Conservation (phyloP, 2,113 vertebrate genomes). For the Cyrtonyx montezumae region DNA sequence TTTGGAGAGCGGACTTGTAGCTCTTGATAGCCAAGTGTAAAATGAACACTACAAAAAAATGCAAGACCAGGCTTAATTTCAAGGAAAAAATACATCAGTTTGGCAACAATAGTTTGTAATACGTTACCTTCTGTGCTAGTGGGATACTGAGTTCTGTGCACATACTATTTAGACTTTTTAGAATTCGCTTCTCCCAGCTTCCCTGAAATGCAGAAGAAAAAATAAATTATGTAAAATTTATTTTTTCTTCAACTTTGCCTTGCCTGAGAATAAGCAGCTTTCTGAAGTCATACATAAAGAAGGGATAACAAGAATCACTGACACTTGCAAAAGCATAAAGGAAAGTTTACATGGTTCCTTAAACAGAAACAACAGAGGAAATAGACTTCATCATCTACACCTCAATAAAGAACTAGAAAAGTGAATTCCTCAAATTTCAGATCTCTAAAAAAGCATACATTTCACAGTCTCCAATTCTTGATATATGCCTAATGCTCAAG, state of each 20-base stretch:
- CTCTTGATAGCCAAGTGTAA: background rate
- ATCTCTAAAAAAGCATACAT: background rate
- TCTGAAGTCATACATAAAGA: background rate
- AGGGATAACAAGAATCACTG: background rate
- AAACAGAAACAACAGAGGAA: background rate
- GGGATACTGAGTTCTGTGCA: slow-evolving; percentile 92
- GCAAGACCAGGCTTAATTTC: background rate
- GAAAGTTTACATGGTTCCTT: background rate
- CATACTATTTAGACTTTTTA: slow-evolving; percentile 99
- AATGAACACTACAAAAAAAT: background rate
- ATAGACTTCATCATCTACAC: background rate
- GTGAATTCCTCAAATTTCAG: background rate
- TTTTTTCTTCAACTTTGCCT: background rate
- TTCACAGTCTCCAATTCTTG: background rate
- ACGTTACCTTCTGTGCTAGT: slow-evolving; percentile 88
- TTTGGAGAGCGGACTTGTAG: background rate
- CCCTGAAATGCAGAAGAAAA: slow-evolving; percentile 78
- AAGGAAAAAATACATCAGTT: background rate
- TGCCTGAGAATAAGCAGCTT: background rate
- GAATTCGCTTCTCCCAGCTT: slow-evolving; percentile 95
- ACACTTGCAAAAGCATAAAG: background rate
- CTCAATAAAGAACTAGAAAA: background rate
- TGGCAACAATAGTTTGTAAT: background rate
- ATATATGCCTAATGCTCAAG: background rate
- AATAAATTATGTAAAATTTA: background rate